phyloP scores from a whole-genome alignment of 2,797 vertebrate genomes.

The Falco biarmicus region DNA sequence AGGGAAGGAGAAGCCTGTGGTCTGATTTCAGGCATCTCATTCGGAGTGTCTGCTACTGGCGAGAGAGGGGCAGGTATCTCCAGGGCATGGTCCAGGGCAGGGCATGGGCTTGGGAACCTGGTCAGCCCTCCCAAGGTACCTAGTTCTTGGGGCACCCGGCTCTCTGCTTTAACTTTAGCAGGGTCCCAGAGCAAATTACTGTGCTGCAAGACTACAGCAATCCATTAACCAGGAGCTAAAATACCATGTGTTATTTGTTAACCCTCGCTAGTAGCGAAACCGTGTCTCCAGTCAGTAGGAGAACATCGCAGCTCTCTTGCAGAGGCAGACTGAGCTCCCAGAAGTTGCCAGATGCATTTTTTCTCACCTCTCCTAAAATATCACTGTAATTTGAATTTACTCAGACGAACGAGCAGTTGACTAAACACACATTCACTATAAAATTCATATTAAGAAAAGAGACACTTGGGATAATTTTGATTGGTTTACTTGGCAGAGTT shows the following conservation, averaged over 20 bases:
- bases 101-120: neutral
- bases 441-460: constrained; percentile 74
- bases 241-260: neutral
- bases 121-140: neutral
- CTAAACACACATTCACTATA: constrained; percentile 73
- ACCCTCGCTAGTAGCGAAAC: neutral
- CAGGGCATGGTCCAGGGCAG: neutral
- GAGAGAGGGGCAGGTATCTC: neutral
- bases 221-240: neutral
- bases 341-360: constrained; percentile 60
- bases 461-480: constrained; percentile 74
- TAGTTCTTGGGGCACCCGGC: neutral
- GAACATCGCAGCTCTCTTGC: constrained; percentile 12
- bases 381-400: constrained; percentile 69
- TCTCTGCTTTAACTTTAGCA: neutral
- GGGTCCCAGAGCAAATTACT: neutral
- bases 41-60: neutral
- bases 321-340: constrained; percentile 39
- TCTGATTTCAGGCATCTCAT: neutral
- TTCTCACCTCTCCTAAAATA: constrained; percentile 36
- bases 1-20: neutral
- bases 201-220: neutral
- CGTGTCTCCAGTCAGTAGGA: constrained; percentile 28
- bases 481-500: constrained; percentile 75
- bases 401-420: constrained; percentile 53